Conservation (phyloP, 2,113 vertebrate genomes). For the Perognathus longimembris region DNA sequence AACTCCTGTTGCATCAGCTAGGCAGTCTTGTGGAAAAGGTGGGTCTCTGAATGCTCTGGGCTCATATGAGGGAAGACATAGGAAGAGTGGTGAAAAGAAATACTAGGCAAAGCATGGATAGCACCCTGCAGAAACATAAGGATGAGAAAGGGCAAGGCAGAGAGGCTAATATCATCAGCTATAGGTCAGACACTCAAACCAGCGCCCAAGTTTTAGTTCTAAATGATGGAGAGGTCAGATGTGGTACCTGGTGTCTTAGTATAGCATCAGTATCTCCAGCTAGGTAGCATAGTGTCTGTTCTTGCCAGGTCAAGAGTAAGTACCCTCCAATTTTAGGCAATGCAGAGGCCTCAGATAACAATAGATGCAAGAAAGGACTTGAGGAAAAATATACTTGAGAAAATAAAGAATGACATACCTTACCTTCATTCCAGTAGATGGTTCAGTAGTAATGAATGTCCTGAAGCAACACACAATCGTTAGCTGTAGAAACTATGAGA, state of each 20-base stretch:
- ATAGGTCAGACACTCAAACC: background rate
- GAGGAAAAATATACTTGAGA: background rate
- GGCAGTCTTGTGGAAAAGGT: background rate
- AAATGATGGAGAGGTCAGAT: background rate
- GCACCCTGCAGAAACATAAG: background rate
- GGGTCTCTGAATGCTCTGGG: background rate
- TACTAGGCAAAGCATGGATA: background rate
- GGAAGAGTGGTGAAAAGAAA: background rate
- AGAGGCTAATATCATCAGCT: background rate
- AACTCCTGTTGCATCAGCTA: slow-evolving; percentile 71
- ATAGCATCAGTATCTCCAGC: background rate
- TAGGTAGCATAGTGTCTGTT: background rate
- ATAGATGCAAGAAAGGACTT: background rate
- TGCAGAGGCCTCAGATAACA: background rate
- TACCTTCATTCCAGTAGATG: background rate
- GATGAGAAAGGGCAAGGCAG: background rate
- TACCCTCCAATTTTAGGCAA: background rate
- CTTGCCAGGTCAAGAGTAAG: background rate
- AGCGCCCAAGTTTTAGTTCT: background rate
- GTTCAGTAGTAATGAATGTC: background rate
- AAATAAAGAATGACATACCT: background rate
- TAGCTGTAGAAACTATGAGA: background rate
- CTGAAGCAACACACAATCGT: background rate
- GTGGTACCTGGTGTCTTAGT: background rate
- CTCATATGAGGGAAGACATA: background rate